Evolutionary conservation across 2,113 vertebrate genomes (phyloP), one percentile per base, ranked within the genome.

Genomic region (Caretta caretta): DNA sequence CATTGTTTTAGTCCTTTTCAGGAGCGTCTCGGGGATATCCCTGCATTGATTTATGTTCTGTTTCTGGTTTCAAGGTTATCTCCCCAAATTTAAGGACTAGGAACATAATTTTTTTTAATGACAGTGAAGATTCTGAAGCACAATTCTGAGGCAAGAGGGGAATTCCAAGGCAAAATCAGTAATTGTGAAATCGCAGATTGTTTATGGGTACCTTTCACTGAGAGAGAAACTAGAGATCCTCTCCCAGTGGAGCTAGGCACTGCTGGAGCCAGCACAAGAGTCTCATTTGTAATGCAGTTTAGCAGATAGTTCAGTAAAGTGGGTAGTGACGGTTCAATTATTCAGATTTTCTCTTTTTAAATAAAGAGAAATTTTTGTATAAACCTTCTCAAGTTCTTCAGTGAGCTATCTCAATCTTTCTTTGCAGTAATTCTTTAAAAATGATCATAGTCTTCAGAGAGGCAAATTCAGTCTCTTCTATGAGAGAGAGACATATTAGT

Each of bases 221-320:
- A 51, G 82, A 83, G 86, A 10, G 65, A 42, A 46, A 56, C 62
- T 54, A 83, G 50, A 62, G 78, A 57, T 83, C 0, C 0, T 6
- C 54, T 78, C 24, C 35, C 56, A 1, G 5, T 3, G 7, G 51
- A 57, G 24, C 17, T 56, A 56, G 46, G 83, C 42, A 14, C 10
- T 1, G 9, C 56, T 56, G 17, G 62, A 82, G 5, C 14, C 24
- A 49, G 51, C 2, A 0, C 4, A 42, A 62, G 25, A 27, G 53
- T 14, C 51, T 75, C 17, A 14, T 17, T 38, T 29, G 42, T 46
- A 20, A 1, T 8, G 42, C 31, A 25, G 79, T 86, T 78, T 54
- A 76, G 87, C 80, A 51, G 50, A 19, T 8, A 35, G 22, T 38
- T 16, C 3, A 31, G 49, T 54, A 11, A 42, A 78, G 29, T 29